These are phyloP conservation scores for Lysandra coridon DNA, from an alignment of 2,888 invertebrate genomes.

Conservation along the genomic window DNA sequence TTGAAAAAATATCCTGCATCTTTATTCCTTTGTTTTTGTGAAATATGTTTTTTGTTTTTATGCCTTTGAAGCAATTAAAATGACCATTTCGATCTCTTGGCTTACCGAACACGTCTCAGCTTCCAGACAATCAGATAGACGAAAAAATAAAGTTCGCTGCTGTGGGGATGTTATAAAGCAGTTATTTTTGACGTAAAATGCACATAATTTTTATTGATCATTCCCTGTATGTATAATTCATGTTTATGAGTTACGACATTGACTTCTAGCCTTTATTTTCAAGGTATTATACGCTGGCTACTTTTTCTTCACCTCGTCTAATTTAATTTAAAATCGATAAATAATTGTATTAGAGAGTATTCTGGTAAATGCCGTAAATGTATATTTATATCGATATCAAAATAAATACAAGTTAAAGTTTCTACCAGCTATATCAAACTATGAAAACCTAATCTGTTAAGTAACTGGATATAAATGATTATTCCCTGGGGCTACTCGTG, in stretches of 20 bases:
- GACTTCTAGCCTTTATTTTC: not conserved
- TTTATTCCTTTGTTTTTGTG: not conserved
- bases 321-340: not conserved
- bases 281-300: not conserved
- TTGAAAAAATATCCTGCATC: not conserved
- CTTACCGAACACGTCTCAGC: no score
- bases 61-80: not conserved
- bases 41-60: not conserved
- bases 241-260: not conserved
- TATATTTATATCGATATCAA: not conserved
- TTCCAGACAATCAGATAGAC: no score
- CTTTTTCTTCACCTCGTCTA: not conserved
- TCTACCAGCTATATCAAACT: not conserved
- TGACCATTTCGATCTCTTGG: not conserved
- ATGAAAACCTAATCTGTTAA: not conserved
- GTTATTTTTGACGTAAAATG: not conserved
- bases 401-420: not conserved
- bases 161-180: not conserved
- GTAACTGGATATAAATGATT: constrained; percentile 18
- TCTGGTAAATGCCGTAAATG: not conserved
- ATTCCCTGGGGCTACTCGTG: not conserved
- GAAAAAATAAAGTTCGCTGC: no score
- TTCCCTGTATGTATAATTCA: not conserved
- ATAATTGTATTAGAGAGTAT: not conserved
- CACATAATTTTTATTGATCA: not conserved